Percentiles rank a stretch among this genome's conserved stretches.
Conservation (phyloP, 2,113 vertebrate genomes). For the Xenus cinereus region DNA sequence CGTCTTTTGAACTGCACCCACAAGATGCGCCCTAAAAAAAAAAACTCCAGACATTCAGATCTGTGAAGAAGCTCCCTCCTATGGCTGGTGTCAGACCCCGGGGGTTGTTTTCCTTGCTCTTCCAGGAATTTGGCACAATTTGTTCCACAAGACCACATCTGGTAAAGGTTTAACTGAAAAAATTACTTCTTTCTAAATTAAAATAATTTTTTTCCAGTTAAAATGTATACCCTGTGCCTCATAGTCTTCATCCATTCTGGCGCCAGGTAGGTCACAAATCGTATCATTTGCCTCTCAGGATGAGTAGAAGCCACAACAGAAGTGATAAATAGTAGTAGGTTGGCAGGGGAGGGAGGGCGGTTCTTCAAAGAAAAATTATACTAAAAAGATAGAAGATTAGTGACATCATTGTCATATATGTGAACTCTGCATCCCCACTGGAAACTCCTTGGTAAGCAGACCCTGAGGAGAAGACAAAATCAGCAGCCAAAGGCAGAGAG, state of each 20-base stretch:
- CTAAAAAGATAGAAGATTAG: neutral
- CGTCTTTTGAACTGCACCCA: neutral
- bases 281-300: neutral
- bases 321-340: neutral
- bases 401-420: neutral
- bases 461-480: neutral
- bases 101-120: neutral
- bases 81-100: neutral
- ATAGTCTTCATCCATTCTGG: neutral
- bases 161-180: slow-evolving; percentile 16
- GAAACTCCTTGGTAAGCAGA: neutral
- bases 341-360: neutral
- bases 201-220: neutral
- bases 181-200: neutral
- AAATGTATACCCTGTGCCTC: neutral
- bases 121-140: neutral
- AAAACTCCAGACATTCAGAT: neutral
- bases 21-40: neutral
- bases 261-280: neutral
- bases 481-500: neutral
- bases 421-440: neutral
- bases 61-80: neutral
- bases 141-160: neutral
- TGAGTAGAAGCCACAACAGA: neutral
- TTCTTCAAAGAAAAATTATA: neutral